Evolutionary conservation across 2,113 vertebrate species (phyloP).

Genomic region (Choloepus hoffmanni): DNA sequence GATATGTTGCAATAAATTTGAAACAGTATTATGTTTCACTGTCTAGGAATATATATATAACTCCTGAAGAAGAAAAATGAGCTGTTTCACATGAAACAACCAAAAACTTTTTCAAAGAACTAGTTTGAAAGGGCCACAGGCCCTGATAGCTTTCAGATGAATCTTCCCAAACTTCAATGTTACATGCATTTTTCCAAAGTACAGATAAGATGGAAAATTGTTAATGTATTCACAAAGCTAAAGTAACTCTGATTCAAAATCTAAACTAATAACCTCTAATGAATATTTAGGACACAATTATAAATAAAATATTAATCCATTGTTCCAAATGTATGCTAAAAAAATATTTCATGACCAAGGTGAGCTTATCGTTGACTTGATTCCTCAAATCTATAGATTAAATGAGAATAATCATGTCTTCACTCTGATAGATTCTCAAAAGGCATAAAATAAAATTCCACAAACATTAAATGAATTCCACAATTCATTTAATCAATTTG

Average conservation of each 20-base stretch:
- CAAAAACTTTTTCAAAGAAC: not conserved
- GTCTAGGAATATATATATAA: not conserved
- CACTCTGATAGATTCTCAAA: not conserved
- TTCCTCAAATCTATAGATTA: not conserved
- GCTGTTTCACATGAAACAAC: not conserved
- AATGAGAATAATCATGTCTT: not conserved
- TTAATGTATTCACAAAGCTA: not conserved
- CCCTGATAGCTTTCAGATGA: not conserved
- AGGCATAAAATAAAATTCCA: not conserved
- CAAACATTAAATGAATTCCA: not conserved
- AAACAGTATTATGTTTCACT: not conserved
- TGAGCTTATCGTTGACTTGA: not conserved
- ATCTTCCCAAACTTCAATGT: not conserved
- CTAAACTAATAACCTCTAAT: not conserved
- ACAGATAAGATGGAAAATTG: not conserved
- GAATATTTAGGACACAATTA: not conserved
- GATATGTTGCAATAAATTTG: not conserved
- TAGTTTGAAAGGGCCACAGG: not conserved
- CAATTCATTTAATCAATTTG: too few relatives aligned
- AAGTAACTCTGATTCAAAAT: not conserved
- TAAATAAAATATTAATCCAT: not conserved
- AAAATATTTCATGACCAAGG: not conserved
- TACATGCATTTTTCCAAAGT: not conserved
- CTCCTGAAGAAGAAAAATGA: not conserved
- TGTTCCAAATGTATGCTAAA: not conserved